A percentile compares a stretch with the other conserved stretches of the same genome.
phyloP scores from a whole-genome alignment of 2,113 vertebrate genomes.

The Rhea pennata region DNA sequence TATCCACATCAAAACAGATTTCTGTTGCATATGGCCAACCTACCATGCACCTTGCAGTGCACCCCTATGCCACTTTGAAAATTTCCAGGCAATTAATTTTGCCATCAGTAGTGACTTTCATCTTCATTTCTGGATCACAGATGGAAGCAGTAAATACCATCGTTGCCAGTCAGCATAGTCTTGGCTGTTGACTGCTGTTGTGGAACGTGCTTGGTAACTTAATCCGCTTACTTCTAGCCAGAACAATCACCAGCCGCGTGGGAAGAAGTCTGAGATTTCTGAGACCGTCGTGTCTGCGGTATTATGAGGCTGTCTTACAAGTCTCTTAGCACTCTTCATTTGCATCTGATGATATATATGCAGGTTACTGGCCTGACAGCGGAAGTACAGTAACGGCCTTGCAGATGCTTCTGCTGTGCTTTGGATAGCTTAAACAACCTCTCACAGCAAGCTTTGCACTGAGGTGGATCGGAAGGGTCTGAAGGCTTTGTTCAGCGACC shows the following conservation, averaged over 20 bases:
- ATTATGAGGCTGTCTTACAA: not conserved
- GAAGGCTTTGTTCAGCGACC: not conserved
- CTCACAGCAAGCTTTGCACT: not conserved
- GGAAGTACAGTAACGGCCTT: not conserved
- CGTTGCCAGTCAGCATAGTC: not conserved
- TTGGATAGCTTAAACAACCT: not conserved
- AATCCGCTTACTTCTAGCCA: not conserved
- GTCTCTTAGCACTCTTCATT: not conserved
- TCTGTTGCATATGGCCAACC: not conserved
- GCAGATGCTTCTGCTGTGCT: not conserved
- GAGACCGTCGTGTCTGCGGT: not conserved
- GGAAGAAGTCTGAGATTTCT: not conserved
- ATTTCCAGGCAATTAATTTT: not conserved
- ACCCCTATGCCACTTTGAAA: not conserved
- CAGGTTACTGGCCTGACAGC: not conserved
- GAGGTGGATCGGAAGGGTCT: not conserved
- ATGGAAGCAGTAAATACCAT: not conserved
- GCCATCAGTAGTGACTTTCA: not conserved
- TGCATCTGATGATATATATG: not conserved
- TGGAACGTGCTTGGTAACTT: not conserved
- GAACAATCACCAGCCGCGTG: not conserved
- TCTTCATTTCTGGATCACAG: not conserved
- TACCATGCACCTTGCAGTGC: not conserved
- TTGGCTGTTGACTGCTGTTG: not conserved
- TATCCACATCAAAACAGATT: not conserved